Percentiles rank a stretch among this genome's conserved stretches.
Conservation (phyloP, 2,113 vertebrate species). For the Mixornis gularis region DNA sequence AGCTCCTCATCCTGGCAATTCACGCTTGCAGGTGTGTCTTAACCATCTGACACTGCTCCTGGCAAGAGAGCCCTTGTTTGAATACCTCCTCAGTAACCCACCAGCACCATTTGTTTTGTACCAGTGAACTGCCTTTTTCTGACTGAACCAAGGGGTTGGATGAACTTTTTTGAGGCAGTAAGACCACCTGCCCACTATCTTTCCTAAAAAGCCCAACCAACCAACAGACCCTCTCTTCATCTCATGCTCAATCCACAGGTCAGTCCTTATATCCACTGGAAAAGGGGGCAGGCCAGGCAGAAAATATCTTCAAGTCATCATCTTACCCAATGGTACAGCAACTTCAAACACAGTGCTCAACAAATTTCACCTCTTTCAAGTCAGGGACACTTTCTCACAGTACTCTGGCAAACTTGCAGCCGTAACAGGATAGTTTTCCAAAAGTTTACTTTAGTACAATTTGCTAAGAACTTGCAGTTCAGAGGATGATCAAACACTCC, state of each 20-base stretch:
- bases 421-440: accelerated
- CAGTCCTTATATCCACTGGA: neutral
- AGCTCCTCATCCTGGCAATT: neutral
- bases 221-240: neutral
- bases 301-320: neutral
- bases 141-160: neutral
- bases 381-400: accelerated
- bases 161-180: neutral
- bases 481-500: neutral
- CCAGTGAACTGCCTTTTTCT: neutral
- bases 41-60: neutral
- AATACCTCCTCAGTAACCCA: neutral
- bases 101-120: neutral
- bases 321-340: neutral
- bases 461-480: neutral
- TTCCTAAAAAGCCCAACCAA: neutral
- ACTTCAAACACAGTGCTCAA: neutral
- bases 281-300: neutral
- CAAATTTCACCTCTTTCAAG: neutral
- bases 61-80: neutral
- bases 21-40: neutral
- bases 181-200: neutral
- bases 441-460: neutral
- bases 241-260: neutral
- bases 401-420: neutral